Conservation (phyloP, 2,888 invertebrate genomes). For the Torymus aiolomorphi region DNA sequence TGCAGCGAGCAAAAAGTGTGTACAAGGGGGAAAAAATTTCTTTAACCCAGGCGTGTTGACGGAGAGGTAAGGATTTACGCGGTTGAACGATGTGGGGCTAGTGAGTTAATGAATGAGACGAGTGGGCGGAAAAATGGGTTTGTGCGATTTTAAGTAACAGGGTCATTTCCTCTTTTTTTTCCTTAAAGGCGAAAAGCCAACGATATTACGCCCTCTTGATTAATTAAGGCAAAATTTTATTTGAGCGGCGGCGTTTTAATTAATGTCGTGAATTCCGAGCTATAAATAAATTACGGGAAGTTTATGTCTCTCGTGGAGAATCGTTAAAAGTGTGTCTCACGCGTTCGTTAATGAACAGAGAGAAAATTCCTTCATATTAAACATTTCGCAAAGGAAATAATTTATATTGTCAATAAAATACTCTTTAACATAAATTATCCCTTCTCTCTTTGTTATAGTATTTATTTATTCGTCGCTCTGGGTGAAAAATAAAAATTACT, state of each 20-base stretch:
- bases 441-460: no score
- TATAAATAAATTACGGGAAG: not conserved
- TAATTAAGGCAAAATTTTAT: conserved; percentile 1
- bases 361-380: no score
- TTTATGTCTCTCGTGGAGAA: no score
- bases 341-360: no score
- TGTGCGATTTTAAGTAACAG: conserved; percentile 43
- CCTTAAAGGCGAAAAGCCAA: conserved; percentile 15
- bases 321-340: no score
- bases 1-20: conserved; percentile 8
- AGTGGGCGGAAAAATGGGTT: conserved; percentile 45
- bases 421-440: no score
- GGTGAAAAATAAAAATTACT: no score
- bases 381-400: no score
- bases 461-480: no score
- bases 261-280: not conserved
- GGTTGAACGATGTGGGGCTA: conserved; percentile 35
- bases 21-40: conserved; percentile 21
- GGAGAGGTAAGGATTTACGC: conserved; percentile 26
- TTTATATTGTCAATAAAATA: no score
- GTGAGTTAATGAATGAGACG: conserved; percentile 46
- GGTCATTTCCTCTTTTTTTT: conserved; percentile 32
- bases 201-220: conserved; percentile 7
- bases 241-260: not conserved
- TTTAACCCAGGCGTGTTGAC: conserved; percentile 30